Percentiles rank a stretch among this genome's conserved stretches.
These are phyloP conservation scores for Microtus pennsylvanicus DNA, from an alignment of 2,113 vertebrate species.

Conservation along the genomic window DNA sequence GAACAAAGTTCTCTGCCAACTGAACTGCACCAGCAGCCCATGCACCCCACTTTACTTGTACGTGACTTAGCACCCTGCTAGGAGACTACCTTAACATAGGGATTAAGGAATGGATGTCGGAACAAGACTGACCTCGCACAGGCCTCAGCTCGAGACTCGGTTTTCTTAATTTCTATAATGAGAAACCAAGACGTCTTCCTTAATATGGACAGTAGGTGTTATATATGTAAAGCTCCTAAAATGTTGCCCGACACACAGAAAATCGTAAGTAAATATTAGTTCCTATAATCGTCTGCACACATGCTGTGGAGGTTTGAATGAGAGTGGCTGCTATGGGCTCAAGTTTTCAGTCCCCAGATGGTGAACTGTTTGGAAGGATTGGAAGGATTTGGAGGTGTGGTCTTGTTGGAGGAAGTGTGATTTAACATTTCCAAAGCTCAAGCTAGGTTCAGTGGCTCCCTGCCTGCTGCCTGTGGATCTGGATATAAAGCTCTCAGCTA, in stretches of 20 bases:
- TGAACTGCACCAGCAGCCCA: background rate
- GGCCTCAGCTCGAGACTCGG: background rate
- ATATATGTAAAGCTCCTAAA: constrained; percentile 41
- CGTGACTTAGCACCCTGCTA: background rate
- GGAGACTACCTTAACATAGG: background rate
- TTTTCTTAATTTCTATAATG: constrained; percentile 44
- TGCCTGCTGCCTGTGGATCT: background rate
- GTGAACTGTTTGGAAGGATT: background rate
- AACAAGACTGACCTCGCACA: constrained; percentile 16
- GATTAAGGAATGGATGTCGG: background rate
- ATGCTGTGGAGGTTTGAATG: background rate
- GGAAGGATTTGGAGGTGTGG: background rate
- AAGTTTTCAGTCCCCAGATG: background rate
- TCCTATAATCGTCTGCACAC: background rate
- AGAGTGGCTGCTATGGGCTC: background rate
- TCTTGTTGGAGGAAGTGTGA: background rate
- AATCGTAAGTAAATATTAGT: background rate
- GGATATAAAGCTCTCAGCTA: background rate
- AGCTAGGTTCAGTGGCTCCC: background rate
- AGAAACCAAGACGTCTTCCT: background rate
- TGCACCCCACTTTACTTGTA: background rate
- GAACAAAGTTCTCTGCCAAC: background rate
- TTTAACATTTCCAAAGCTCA: background rate
- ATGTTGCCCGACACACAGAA: background rate
- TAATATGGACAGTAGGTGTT: background rate